Percentiles rank a stretch among this genome's conserved stretches.
Conservation (phyloP, 2,113 vertebrate species). For the Plecturocebus donacophilus region DNA sequence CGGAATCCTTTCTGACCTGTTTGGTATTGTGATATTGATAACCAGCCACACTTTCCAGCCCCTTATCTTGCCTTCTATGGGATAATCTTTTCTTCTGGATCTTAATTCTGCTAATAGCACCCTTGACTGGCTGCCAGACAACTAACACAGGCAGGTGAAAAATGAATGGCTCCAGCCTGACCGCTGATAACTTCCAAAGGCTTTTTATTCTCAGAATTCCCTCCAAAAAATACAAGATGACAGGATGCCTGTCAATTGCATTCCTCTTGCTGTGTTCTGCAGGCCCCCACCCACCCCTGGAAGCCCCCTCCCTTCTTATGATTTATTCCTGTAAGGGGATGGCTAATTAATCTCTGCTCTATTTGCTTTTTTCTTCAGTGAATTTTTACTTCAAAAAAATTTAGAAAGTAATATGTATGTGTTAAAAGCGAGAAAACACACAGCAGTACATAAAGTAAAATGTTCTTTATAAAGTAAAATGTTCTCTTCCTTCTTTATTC, state of each 20-base stretch:
- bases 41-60: conserved; percentile 85
- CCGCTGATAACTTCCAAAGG: conserved; percentile 81
- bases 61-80: conserved; percentile 85
- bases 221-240: conserved; percentile 79
- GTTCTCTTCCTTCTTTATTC: background rate
- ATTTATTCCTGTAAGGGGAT: conserved; percentile 63
- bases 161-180: conserved; percentile 85
- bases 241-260: conserved; percentile 72
- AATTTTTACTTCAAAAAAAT: background rate
- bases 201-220: conserved; percentile 83
- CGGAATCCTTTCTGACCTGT: conserved; percentile 81
- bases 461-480: background rate
- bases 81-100: conserved; percentile 85
- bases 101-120: conserved; percentile 88
- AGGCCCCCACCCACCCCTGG: background rate
- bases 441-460: background rate
- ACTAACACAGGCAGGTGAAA: conserved; percentile 86
- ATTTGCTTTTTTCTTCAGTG: background rate
- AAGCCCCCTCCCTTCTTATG: background rate
- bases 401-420: background rate
- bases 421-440: conserved; percentile 12
- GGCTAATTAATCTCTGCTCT: conserved; percentile 64
- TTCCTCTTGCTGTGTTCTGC: conserved; percentile 63
- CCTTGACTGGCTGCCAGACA: conserved; percentile 88
- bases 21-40: conserved; percentile 85